phyloP scores from a whole-genome alignment of 1,140 invertebrate genomes.

The Musca domestica region DNA sequence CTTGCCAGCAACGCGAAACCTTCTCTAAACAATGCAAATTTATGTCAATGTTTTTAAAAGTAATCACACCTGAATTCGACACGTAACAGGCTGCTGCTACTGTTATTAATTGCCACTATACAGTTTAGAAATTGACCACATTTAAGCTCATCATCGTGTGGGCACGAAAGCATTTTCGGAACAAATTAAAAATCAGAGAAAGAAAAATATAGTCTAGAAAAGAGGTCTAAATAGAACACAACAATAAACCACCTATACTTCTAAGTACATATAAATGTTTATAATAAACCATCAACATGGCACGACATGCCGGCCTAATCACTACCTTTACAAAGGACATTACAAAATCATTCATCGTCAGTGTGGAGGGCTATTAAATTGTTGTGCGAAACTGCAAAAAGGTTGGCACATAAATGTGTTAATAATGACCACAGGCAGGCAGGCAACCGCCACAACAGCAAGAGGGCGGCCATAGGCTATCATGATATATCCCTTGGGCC shows the following conservation, averaged over 20 bases:
- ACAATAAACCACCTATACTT: not conserved
- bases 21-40: constrained; percentile 10
- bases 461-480: not conserved
- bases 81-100: not conserved
- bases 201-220: not conserved
- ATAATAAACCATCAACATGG: not conserved
- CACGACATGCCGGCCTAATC: not conserved
- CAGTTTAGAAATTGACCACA: constrained; percentile 1
- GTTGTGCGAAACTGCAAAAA: constrained; percentile 11
- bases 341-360: too few species aligned
- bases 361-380: too few species aligned
- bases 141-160: constrained; percentile 7
- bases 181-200: constrained; percentile 7
- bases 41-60: constrained; percentile 10
- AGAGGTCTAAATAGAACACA: not conserved
- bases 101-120: constrained; percentile 8
- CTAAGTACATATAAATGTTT: not conserved
- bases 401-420: constrained; percentile 16
- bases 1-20: too few species aligned
- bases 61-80: constrained; percentile 11
- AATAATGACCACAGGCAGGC: not conserved
- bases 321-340: not conserved
- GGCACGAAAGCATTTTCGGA: constrained; percentile 13
- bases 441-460: not conserved
- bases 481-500: not conserved